Conservation (phyloP, 1,140 invertebrate species). For the Tetragnatha versicolor region DNA sequence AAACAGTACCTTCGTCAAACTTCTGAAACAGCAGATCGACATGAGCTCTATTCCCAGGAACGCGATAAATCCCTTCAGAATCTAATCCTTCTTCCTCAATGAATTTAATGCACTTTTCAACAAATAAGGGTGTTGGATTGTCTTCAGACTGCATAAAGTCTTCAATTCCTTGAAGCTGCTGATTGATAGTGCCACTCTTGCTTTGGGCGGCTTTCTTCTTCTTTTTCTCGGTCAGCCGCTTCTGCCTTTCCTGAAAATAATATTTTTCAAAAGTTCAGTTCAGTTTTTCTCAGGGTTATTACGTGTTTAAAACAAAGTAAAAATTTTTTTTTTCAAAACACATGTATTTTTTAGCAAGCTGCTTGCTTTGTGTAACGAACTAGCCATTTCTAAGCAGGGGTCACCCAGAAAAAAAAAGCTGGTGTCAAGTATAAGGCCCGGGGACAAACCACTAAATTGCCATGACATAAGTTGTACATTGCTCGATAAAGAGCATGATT, state of each 20-base stretch:
- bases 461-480: no score
- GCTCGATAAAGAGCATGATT: no score
- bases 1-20: slow-evolving; percentile 82
- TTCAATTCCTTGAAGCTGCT: slow-evolving; percentile 66
- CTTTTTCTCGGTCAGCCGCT: slow-evolving; percentile 71
- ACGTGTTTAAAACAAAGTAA: no score
- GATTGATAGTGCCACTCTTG: slow-evolving; percentile 65
- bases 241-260: slow-evolving; percentile 63
- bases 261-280: no score
- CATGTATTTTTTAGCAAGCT: no score
- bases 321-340: no score
- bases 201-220: slow-evolving; percentile 75
- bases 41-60: slow-evolving; percentile 91
- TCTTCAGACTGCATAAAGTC: slow-evolving; percentile 79
- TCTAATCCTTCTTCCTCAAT: slow-evolving; percentile 87
- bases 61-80: slow-evolving; percentile 94
- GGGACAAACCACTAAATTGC: no score
- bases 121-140: slow-evolving; percentile 85
- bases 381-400: no score
- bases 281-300: no score
- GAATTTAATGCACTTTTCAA: slow-evolving; percentile 93
- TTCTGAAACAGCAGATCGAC: slow-evolving; percentile 90
- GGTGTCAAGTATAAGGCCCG: no score
- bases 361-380: no score
- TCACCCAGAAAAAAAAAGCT: no score